These are phyloP conservation scores for Lasioglossum calceatum DNA, from an alignment of 2,888 invertebrate genomes.

Conservation along the genomic window DNA sequence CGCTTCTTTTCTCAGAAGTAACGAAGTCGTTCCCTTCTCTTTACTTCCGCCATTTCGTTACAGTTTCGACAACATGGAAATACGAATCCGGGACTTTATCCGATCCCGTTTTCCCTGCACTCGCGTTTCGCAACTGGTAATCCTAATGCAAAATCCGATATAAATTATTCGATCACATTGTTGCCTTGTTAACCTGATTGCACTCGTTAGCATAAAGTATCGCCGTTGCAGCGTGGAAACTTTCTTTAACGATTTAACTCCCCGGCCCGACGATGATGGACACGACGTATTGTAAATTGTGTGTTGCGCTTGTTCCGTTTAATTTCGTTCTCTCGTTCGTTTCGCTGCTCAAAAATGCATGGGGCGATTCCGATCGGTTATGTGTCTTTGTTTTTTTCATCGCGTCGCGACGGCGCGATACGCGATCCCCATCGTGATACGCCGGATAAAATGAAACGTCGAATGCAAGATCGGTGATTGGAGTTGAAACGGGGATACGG, in stretches of 20 bases:
- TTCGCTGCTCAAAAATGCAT: background rate
- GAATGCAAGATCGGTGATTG: slow-evolving; percentile 24
- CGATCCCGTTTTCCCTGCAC: background rate
- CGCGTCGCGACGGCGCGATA: background rate
- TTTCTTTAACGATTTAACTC: slow-evolving; percentile 16
- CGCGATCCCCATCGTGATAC: slow-evolving; percentile 17
- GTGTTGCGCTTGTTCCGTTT: slow-evolving; percentile 33
- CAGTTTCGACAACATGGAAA: background rate
- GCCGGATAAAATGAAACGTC: slow-evolving; percentile 38
- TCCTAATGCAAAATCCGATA: slow-evolving; percentile 25
- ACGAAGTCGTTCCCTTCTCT: background rate
- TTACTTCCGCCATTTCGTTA: background rate
- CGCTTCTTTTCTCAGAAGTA: background rate
- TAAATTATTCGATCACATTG: slow-evolving; percentile 33
- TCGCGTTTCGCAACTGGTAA: slow-evolving; percentile 24
- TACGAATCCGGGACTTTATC: slow-evolving; percentile 1
- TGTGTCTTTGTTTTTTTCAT: background rate
- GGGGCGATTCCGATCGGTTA: background rate
- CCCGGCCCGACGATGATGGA: background rate
- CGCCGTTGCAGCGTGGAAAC: slow-evolving; percentile 5
- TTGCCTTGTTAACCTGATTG: slow-evolving; percentile 44
- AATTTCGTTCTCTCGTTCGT: slow-evolving; percentile 8
- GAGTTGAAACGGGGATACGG: slow-evolving; percentile 38
- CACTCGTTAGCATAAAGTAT: slow-evolving; percentile 25
- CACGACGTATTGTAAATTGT: slow-evolving; percentile 26